Evolutionary conservation across 1,140 invertebrate genomes (phyloP).

Genomic region (Polyergus mexicanus): DNA sequence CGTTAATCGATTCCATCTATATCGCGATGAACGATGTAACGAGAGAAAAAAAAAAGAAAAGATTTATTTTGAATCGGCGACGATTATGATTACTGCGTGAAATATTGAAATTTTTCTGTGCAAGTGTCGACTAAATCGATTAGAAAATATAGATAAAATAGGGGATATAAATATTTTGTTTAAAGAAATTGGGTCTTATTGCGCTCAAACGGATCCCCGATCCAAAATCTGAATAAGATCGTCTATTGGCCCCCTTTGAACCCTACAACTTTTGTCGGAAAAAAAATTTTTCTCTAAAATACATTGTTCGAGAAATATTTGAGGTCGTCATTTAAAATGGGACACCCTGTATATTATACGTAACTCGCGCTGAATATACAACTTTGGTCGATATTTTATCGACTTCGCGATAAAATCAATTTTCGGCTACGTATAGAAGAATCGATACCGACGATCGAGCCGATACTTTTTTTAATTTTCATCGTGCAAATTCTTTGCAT

Average conservation of each 20-base stretch:
- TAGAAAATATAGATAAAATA: neutral
- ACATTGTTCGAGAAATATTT: no score
- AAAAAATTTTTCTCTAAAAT: no score
- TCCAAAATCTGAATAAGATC: no score
- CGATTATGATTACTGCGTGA: conserved; percentile 25
- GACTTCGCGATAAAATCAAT: conserved; percentile 19
- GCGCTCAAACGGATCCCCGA: no score
- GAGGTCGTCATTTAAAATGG: no score
- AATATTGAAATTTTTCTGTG: neutral
- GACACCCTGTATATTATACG: neutral
- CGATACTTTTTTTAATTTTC: conserved; percentile 25
- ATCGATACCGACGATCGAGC: neutral
- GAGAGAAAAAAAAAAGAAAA: neutral
- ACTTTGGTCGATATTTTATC: conserved; percentile 11
- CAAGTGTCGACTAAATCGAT: neutral
- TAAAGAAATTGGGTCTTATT: no score
- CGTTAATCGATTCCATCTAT: conserved; percentile 49
- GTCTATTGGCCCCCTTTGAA: no score
- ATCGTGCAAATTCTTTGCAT: neutral
- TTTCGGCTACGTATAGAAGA: conserved; percentile 23
- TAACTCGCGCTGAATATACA: neutral
- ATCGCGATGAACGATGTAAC: conserved; percentile 1
- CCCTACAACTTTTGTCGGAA: no score
- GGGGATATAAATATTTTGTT: no score
- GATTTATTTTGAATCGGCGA: conserved; percentile 13